Base-by-base conservation (phyloP, 1,140 invertebrate species). In the Dolichoris vasculosae region DNA sequence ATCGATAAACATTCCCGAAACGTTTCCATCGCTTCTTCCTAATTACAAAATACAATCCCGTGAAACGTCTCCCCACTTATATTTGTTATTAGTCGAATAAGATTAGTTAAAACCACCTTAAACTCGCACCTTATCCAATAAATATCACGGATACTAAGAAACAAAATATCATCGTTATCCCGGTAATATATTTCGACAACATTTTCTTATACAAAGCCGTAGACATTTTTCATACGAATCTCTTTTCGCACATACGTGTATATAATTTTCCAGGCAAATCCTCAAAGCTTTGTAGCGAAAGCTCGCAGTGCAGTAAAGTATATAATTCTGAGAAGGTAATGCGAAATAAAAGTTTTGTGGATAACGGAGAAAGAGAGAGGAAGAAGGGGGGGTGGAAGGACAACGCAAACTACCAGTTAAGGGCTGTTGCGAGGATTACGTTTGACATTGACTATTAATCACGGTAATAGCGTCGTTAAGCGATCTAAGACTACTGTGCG, bases 381-480 rank as follows among this genome's bases (percentile, higher is more conserved):
- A 67, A 26, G 13, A n/a, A 48, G 59, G 20, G 43, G 11, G 77
- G 32, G 55, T 32, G 46, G 26, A 30, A 69, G 51, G 26, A 17
- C 32, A 38, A 30, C 17, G 82, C 55, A 83, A 77, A 83, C 73
- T 76, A 73, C 51, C 35, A 76, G 38, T 83, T 63, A 63, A 83
- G 81, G 64, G 23, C 81, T 63, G 73, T 64, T 63, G 55, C 69
- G 78, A 76, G 55, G 78, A 81, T 85, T 87, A 85, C 81, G 75
- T 87, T 83, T 83, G 82, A 73, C 79, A 67, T 81, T 67, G 83
- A 59, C 83, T 79, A 84, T 84, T 84, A 84, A 84, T 84, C 64
- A 84, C 23, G 26, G 63, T 78, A 79, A 79, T 55, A 73, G 83
- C 83, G 83, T 84, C 83, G 76, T 84, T 79, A 79, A 71, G 64